A percentile compares a stretch with the other conserved stretches of the same genome.
Evolutionary conservation across 1,140 invertebrate genomes (phyloP).

Genomic region (Eufriesea mexicana): DNA sequence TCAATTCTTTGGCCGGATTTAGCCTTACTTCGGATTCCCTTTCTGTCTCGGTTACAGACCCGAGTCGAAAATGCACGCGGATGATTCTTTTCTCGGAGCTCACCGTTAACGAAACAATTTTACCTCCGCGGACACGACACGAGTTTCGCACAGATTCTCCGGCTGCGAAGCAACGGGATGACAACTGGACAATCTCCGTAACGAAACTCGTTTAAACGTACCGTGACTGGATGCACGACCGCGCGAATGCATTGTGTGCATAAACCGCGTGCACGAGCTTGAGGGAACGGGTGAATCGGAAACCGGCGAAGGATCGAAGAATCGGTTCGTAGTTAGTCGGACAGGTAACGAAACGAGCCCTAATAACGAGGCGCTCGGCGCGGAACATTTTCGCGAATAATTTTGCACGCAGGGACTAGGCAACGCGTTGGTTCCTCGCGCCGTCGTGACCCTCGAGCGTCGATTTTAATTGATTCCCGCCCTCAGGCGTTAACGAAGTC

Average conservation of each 20-base stretch:
- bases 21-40: not conserved
- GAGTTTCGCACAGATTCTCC: not conserved
- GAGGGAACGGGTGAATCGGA: constrained; percentile 13
- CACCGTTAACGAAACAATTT: constrained; percentile 12
- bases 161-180: constrained; percentile 52
- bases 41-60: not conserved
- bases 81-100: no score
- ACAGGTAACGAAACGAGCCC: not conserved
- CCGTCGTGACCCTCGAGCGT: no score
- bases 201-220: constrained; percentile 63
- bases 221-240: constrained; percentile 42
- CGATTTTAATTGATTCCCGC: constrained; percentile 26
- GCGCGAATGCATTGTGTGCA: constrained; percentile 11
- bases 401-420: not conserved
- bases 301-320: not conserved
- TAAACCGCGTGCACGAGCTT: not conserved
- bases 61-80: not conserved
- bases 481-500: constrained; percentile 29
- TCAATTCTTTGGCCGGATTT: not conserved
- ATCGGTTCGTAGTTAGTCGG: not conserved
- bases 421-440: not conserved
- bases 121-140: not conserved
- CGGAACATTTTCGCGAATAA: not conserved
- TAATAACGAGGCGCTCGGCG: no score
- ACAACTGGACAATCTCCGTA: constrained; percentile 72